Percentiles rank a stretch among this genome's conserved stretches.
Conservation (phyloP, 2,113 vertebrate species). For the Platanista minor region DNA sequence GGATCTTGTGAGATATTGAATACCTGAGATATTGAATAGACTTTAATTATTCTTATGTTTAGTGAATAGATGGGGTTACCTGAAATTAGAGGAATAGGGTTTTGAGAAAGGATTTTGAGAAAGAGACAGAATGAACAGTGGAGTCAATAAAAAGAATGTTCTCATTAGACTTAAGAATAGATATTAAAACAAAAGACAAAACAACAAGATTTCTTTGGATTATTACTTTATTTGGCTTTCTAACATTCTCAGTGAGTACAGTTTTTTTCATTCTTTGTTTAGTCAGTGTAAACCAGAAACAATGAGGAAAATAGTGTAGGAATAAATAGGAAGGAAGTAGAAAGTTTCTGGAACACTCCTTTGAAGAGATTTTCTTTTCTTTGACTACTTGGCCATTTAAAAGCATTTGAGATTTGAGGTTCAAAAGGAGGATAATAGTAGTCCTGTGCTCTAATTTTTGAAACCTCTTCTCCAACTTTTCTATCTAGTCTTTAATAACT, state of each 20-base stretch:
- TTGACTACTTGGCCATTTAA: background rate
- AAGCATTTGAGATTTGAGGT: background rate
- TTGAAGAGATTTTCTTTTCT: background rate
- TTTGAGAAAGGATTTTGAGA: constrained; percentile 19
- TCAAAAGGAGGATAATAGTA: background rate
- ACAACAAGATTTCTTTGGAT: background rate
- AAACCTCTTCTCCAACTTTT: background rate
- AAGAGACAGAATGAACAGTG: background rate
- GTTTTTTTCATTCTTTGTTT: background rate
- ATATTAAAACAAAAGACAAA: background rate
- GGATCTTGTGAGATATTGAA: background rate
- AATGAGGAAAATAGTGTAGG: background rate
- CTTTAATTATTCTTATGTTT: background rate
- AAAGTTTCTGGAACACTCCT: background rate
- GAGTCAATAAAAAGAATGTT: background rate
- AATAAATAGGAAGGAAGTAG: background rate
- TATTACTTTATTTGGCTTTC: constrained; percentile 30
- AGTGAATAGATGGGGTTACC: background rate
- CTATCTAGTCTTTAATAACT: background rate
- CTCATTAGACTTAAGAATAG: background rate
- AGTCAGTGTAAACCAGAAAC: background rate
- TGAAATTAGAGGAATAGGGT: background rate
- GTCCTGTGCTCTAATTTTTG: background rate
- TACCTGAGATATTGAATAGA: background rate
- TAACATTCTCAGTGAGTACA: background rate